These are phyloP conservation scores for Pogoniulus pusillus DNA, from an alignment of 2,797 vertebrate species.

Conservation along the genomic window DNA sequence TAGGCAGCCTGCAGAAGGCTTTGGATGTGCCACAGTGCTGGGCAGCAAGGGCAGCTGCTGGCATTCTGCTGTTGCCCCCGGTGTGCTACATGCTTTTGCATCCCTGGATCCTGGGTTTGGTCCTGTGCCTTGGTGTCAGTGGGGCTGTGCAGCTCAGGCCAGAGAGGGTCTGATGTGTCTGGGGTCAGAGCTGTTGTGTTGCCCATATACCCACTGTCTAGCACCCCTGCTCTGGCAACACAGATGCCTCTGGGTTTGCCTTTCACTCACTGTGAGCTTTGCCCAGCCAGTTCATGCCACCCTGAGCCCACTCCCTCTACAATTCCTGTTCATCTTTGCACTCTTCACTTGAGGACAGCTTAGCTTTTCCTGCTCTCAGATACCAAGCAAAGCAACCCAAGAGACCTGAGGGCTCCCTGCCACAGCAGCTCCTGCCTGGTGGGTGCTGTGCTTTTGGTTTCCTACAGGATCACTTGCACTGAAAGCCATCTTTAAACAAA, in stretches of 20 bases:
- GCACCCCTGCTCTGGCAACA: fast-evolving
- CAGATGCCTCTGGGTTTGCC: background rate
- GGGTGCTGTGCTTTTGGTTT: background rate
- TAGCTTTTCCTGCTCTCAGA: background rate
- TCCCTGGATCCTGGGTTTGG: background rate
- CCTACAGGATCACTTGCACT: background rate
- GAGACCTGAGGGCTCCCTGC: background rate
- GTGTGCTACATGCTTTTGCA: background rate
- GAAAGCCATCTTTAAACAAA: background rate
- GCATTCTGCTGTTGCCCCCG: background rate
- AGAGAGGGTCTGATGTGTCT: background rate
- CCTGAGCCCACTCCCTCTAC: background rate
- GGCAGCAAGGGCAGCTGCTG: background rate
- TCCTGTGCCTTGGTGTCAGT: background rate
- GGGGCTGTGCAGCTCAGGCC: background rate
- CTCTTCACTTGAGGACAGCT: background rate
- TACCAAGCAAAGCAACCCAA: background rate
- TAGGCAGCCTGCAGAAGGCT: background rate
- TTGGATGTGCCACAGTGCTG: background rate
- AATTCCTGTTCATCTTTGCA: background rate
- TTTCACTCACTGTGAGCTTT: background rate
- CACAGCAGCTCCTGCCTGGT: background rate
- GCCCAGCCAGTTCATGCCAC: background rate
- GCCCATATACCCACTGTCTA: fast-evolving
- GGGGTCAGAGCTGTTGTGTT: background rate